These are phyloP conservation scores for Tragulus kanchil DNA, from an alignment of 2,113 vertebrate genomes.

Conservation along the genomic window DNA sequence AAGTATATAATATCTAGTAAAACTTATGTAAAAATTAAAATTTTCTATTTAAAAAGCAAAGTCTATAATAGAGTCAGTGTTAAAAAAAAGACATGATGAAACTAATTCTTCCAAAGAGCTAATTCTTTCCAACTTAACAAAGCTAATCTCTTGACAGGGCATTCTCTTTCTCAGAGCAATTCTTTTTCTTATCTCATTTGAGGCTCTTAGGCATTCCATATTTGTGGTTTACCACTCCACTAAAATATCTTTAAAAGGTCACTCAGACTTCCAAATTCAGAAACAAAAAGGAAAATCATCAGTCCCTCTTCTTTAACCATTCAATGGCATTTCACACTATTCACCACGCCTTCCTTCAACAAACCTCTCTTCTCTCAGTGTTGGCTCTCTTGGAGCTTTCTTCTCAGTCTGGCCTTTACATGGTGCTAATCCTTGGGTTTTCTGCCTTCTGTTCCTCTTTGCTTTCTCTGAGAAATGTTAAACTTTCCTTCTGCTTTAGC, in stretches of 20 bases:
- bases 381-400: background rate
- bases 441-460: background rate
- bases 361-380: rapidly evolving
- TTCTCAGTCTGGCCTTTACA: background rate
- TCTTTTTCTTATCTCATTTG: background rate
- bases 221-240: background rate
- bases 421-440: background rate
- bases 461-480: background rate
- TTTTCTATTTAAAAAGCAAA: background rate
- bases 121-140: background rate
- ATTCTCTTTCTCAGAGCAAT: background rate
- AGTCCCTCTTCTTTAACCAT: background rate
- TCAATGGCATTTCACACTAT: background rate
- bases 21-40: background rate
- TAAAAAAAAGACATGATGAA: background rate
- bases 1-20: background rate
- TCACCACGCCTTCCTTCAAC: background rate
- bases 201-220: background rate
- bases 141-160: background rate
- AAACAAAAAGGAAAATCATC: background rate
- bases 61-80: background rate
- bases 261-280: background rate
- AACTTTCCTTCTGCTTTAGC: background rate
- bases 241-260: background rate
- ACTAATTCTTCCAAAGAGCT: background rate